These are phyloP conservation scores for Thalpophila matura DNA, from an alignment of 2,888 invertebrate genomes.

Conservation along the genomic window DNA sequence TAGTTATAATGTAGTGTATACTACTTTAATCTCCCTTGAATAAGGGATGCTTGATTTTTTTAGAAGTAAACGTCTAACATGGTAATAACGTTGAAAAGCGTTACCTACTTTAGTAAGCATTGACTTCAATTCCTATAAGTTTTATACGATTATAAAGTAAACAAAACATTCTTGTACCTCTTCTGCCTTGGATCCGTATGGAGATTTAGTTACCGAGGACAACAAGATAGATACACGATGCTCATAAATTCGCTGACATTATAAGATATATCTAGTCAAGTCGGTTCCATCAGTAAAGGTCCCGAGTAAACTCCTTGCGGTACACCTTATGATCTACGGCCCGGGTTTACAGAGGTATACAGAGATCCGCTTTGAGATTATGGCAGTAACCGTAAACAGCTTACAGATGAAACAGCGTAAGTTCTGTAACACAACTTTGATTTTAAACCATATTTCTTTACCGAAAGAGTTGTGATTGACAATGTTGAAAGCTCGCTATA, in stretches of 20 bases:
- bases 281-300: constrained; percentile 64
- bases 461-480: constrained; percentile 41
- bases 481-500: constrained; percentile 45
- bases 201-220: not conserved
- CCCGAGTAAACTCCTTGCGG: constrained; percentile 71
- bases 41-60: no score
- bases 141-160: not conserved
- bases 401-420: constrained; percentile 39
- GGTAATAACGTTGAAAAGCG: constrained; percentile 4
- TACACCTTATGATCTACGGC: constrained; percentile 74
- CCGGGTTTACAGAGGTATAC: constrained; percentile 58
- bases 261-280: constrained; percentile 64
- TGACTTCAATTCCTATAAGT: not conserved
- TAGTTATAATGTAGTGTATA: constrained; percentile 13
- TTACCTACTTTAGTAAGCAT: constrained; percentile 1
- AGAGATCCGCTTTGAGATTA: constrained; percentile 77
- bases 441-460: constrained; percentile 64
- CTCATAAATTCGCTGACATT: constrained; percentile 50
- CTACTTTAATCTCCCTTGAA: no score
- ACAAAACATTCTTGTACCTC: constrained; percentile 1
- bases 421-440: constrained; percentile 55
- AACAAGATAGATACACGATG: constrained; percentile 19
- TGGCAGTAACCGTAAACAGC: constrained; percentile 61
- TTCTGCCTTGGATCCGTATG: constrained; percentile 6
- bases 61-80: not conserved